A percentile compares a stretch with the other conserved stretches of the same genome.
These are phyloP conservation scores for Sarcophilus harrisii DNA, from an alignment of 2,797 vertebrate genomes.

Conservation along the genomic window DNA sequence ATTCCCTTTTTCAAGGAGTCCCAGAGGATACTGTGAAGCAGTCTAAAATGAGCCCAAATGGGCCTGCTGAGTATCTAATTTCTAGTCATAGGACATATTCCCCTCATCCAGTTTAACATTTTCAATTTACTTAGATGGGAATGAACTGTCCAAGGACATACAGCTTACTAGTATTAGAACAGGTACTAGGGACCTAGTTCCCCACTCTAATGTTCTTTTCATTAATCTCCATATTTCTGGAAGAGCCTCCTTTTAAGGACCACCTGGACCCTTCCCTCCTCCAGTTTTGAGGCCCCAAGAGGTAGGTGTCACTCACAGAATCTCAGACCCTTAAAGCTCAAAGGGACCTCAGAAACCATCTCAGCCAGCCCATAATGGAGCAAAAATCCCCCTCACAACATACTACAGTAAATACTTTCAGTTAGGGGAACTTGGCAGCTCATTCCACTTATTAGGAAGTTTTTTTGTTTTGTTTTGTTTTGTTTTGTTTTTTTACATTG, in stretches of 20 bases:
- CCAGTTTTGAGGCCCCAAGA: neutral
- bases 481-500: too few relatives aligned
- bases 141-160: neutral
- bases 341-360: neutral
- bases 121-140: neutral
- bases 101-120: neutral
- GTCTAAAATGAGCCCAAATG: neutral
- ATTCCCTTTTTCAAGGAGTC: neutral
- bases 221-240: neutral
- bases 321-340: neutral
- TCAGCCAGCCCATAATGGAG: neutral
- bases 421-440: neutral
- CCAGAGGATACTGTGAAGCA: neutral
- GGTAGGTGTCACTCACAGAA: neutral
- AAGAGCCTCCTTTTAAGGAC: neutral
- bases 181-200: neutral
- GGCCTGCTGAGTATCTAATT: neutral
- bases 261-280: neutral
- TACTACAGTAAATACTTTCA: neutral
- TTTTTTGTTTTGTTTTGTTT: neutral
- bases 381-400: neutral
- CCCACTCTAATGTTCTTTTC: neutral
- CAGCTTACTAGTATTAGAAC: neutral
- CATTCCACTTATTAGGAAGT: neutral
- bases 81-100: neutral